Base-by-base conservation (phyloP, 1,140 invertebrate species). In the Phortica variegata region DNA sequence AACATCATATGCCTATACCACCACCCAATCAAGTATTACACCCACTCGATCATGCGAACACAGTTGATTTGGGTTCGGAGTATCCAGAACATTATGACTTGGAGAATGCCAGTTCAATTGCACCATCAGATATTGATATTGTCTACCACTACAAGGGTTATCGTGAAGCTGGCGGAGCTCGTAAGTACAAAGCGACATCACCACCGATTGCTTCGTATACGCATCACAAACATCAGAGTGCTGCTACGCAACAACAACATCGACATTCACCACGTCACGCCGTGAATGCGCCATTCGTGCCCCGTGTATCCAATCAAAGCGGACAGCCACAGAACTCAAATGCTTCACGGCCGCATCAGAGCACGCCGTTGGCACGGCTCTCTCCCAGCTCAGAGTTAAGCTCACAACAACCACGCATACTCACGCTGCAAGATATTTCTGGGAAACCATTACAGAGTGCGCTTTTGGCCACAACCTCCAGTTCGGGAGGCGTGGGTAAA, bases 71-170 rank as follows among this genome's bases (percentile, higher is more conserved):
- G 41, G 86, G 89, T 70, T 87, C 88, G 1, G 93, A 96, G 73
- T 83, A 90, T 54, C 93, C 93, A 0, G 95, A 97, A 73, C 94
- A 95, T 71, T 97, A 98, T 65, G 95, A 98, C 75, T 78, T 98
- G 43, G 95, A 98, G 77, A 97, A 97, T 77, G 93, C 94, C 1
- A 95, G 93, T 73, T 95, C 92, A 1, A 97, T 98, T 55, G 95
- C 95, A 1, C 94, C 95, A 0, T 95, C 93, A 9, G 95, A 97
- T 75, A 96, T 97, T 51, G 95, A 97, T 68, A 92, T 97, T 49
- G 91, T 95, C 1, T 95, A 95, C 65, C 94, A 97, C 74, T 97
- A 97, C 73, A 95, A 96, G 80, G 91, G 94, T 54, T 89, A 90
- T 78, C 77, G 91, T 72, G 87, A 91, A 73, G 84, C 83, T 2